A percentile compares a stretch with the other conserved stretches of the same genome.
Conservation (phyloP, 2,113 vertebrate genomes). For the Pseudolaguvia tuberculata region DNA sequence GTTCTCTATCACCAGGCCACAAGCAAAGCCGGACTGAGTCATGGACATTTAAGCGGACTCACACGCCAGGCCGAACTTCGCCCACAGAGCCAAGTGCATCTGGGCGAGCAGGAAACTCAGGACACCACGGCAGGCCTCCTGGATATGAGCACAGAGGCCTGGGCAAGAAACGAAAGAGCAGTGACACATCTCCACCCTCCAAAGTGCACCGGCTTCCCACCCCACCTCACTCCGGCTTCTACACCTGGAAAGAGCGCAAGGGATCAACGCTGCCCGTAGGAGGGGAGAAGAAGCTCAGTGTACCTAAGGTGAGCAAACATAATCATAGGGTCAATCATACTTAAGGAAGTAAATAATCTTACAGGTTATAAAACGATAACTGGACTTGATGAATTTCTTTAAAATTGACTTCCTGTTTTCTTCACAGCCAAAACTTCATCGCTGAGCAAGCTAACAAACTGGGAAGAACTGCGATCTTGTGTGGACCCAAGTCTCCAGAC, state of each 20-base stretch:
- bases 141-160: slow-evolving; percentile 75
- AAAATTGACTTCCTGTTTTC: slow-evolving; percentile 8
- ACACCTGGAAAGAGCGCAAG: slow-evolving; percentile 74
- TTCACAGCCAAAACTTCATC: slow-evolving; percentile 75
- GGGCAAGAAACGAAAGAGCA: slow-evolving; percentile 79
- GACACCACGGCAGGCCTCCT: slow-evolving; percentile 63
- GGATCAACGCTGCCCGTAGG: slow-evolving; percentile 66
- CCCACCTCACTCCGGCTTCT: slow-evolving; percentile 63
- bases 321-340: background rate
- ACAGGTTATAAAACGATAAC: background rate
- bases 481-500: slow-evolving; percentile 53
- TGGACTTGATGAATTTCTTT: background rate
- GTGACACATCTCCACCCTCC: slow-evolving; percentile 66
- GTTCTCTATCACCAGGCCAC: slow-evolving; percentile 65
- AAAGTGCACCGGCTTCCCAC: slow-evolving; percentile 71
- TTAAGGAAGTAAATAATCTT: background rate
- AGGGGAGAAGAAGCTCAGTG: slow-evolving; percentile 81
- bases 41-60: slow-evolving; percentile 66
- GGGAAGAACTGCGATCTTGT: slow-evolving; percentile 59
- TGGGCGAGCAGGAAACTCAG: slow-evolving; percentile 60
- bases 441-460: slow-evolving; percentile 67
- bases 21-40: slow-evolving; percentile 61
- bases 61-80: slow-evolving; percentile 55
- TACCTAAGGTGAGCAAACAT: slow-evolving; percentile 75
- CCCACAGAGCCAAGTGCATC: slow-evolving; percentile 62